These are phyloP conservation scores for Nibea albiflora DNA, from an alignment of 2,113 vertebrate genomes.

Conservation along the genomic window DNA sequence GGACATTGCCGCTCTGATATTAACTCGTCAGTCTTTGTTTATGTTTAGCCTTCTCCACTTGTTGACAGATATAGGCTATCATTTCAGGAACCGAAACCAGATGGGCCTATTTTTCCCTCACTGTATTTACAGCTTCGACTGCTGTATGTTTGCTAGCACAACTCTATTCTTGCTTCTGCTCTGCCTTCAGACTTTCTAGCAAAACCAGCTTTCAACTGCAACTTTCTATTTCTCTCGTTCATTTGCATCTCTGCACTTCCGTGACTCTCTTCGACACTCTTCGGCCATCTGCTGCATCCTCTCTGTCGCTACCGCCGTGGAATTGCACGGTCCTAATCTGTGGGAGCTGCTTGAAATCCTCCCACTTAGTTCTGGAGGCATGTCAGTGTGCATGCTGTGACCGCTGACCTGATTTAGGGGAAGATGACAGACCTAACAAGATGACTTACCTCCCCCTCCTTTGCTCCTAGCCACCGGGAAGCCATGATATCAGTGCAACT, in stretches of 20 bases:
- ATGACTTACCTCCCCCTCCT: conserved; percentile 27
- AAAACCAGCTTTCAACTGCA: conserved; percentile 11
- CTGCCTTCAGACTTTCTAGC: neutral
- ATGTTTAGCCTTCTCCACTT: conserved; percentile 20
- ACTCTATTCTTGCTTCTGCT: neutral
- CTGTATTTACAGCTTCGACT: conserved; percentile 15
- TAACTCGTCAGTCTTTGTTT: conserved; percentile 42
- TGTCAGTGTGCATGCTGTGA: conserved; percentile 62
- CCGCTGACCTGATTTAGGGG: conserved; percentile 71
- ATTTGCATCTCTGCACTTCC: neutral
- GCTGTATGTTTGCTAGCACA: neutral
- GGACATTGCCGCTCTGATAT: conserved; percentile 31
- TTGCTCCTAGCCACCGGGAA: conserved; percentile 11
- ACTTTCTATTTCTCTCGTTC: neutral
- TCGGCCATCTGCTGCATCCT: conserved; percentile 35
- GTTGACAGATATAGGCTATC: conserved; percentile 23
- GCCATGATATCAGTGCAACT: conserved; percentile 28
- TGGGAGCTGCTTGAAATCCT: conserved; percentile 66
- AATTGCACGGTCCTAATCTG: conserved; percentile 56
- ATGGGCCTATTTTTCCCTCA: conserved; percentile 39
- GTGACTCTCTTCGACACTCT: conserved; percentile 3
- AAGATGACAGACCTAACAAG: conserved; percentile 52
- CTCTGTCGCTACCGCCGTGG: neutral
- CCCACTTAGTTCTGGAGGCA: conserved; percentile 63
- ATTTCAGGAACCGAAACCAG: conserved; percentile 53